These are phyloP conservation scores for Heliangelus exortis DNA, from an alignment of 2,797 vertebrate species.

Conservation along the genomic window DNA sequence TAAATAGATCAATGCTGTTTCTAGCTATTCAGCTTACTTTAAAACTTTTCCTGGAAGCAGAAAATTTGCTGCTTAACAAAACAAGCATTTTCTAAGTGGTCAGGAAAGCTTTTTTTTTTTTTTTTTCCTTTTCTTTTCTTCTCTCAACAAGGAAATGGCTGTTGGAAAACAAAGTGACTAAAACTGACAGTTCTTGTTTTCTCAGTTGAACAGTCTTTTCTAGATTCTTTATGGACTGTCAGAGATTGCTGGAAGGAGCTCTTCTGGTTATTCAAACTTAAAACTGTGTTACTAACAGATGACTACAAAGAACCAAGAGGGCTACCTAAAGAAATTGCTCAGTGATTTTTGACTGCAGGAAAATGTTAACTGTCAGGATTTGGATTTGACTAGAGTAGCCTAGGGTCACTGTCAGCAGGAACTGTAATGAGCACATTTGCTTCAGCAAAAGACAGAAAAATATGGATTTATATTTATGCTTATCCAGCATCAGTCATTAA, in stretches of 20 bases:
- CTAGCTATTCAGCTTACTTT: neutral
- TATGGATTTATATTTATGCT: constrained; percentile 34
- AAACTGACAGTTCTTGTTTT: neutral
- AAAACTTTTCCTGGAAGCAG: neutral
- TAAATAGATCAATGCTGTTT: neutral
- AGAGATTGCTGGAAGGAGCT: neutral
- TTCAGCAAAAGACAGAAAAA: constrained; percentile 23
- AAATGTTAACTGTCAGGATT: neutral
- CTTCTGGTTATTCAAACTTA: neutral
- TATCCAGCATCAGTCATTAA: constrained; percentile 3
- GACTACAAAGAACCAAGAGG: neutral
- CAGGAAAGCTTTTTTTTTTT: neutral
- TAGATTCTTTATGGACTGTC: neutral
- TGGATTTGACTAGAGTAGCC: constrained; percentile 9
- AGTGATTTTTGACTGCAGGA: constrained; percentile 5
- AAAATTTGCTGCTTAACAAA: neutral
- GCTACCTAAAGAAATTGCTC: neutral
- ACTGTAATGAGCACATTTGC: constrained; percentile 36
- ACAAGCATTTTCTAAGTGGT: neutral
- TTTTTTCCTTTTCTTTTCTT: neutral
- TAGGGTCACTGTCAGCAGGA: neutral
- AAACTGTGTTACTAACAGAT: neutral
- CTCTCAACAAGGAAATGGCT: neutral
- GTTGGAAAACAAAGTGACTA: neutral
- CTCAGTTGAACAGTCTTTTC: neutral